Base-by-base conservation (phyloP, 2,888 invertebrate genomes). In the Drosophila formosana region DNA sequence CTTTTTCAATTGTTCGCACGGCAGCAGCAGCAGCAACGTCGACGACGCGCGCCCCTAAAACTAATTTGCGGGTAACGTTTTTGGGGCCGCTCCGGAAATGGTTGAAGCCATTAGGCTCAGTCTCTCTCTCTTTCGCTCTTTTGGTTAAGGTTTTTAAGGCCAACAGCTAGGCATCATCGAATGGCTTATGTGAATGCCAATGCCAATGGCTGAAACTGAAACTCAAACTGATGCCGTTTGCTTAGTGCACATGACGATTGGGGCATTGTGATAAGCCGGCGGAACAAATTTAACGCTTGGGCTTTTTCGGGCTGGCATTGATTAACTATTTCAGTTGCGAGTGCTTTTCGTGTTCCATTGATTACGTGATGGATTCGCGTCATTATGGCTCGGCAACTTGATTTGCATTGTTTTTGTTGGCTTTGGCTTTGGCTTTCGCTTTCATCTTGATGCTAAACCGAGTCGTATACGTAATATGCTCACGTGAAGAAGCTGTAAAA, bases 21-120 rank as follows among this genome's bases (percentile, higher is more conserved):
- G 83, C 57, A 84, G 32, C 61, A 57, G 65, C 69, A 2, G 2
- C 18, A 2, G 2, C 18, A 2, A 18, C 18, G 18, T 1, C 18
- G 18, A 18, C 18, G 18, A 30, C 6, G n/a, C 71, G 71, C 66
- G 56, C 62, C 61, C 71, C 73, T 18, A 86, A 84, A 84, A 84
- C 83, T 84, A 84, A 84, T 84, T 84, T 84, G 83, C 75, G 83
- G 83, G 81, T 86, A 88, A 88, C 83, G 87, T 72, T 88, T 85
- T 85, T 69, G 87, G 83, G 47, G n/a, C 34, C 56, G 32, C 56
- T 67, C 83, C 88, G 83, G 83, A 84, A 84, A 84, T 84, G 83
- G 83, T 73, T 83, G 77, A 88, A 72, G 88, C 83, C 83, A 84
- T 84, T 84, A 84, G 82, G 87, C 71, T 68, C 39, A 7, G 46